Evolutionary conservation across 64 coral and sea anemone species (phyloP).

Genomic region (Pachyseris speciosa): DNA sequence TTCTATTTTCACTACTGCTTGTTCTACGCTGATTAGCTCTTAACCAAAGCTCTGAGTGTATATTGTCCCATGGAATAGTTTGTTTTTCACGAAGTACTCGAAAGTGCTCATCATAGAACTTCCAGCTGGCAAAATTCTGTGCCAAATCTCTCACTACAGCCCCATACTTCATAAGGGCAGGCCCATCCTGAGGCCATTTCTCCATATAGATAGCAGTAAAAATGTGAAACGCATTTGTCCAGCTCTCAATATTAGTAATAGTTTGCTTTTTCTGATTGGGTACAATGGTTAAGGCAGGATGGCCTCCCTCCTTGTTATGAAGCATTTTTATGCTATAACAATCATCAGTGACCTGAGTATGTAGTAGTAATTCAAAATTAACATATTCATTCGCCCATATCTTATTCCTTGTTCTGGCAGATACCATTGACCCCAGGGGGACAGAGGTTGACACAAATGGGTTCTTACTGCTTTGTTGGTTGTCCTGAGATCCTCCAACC

Average conservation of each 20-base stretch:
- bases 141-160: slow-evolving; percentile 43
- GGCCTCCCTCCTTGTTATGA: too few species aligned
- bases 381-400: too few species aligned
- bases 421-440: too few species aligned
- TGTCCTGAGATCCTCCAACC: too few species aligned
- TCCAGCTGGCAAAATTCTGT: slow-evolving; percentile 21
- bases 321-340: too few species aligned
- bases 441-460: too few species aligned
- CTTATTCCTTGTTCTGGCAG: too few species aligned
- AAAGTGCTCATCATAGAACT: slow-evolving; percentile 62
- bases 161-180: slow-evolving; percentile 63
- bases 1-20: too few species aligned
- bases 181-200: slow-evolving; percentile 16
- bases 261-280: slow-evolving; percentile 26
- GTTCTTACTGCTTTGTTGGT: too few species aligned
- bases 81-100: neutral
- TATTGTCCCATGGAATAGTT: slow-evolving; percentile 5
- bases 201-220: slow-evolving; percentile 17
- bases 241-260: neutral
- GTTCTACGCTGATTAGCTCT: neutral
- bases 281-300: neutral
- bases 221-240: slow-evolving; percentile 39
- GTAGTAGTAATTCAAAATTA: too few species aligned
- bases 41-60: slow-evolving; percentile 51
- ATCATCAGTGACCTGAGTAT: too few species aligned